A percentile compares a stretch with the other conserved stretches of the same genome.
Evolutionary conservation across 2,888 invertebrate species (phyloP).

Genomic region (Meta bourneti): DNA sequence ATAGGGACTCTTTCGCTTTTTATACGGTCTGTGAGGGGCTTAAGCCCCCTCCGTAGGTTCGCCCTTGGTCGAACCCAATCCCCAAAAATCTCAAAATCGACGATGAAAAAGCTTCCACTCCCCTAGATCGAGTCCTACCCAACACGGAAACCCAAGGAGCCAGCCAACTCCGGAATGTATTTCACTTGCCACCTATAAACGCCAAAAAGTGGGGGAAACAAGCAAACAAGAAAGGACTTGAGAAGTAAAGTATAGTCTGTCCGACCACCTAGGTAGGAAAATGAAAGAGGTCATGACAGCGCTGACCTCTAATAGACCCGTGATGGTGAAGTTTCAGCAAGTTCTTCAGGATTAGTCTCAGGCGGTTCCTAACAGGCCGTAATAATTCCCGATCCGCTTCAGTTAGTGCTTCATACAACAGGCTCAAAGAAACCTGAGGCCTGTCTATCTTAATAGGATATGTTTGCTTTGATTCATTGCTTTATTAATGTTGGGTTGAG

Average conservation of each 20-base stretch:
- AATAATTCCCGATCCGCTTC: conserved; percentile 25
- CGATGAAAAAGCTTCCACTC: too few species aligned
- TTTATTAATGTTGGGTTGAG: conserved; percentile 24
- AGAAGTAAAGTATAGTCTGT: conserved; percentile 50
- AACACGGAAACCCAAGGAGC: too few species aligned
- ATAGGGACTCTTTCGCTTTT: too few species aligned
- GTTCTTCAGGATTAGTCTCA: conserved; percentile 7
- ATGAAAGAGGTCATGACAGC: conserved; percentile 57
- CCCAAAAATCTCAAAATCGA: background rate
- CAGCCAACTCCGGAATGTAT: background rate
- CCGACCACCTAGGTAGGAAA: conserved; percentile 56
- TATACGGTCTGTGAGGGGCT: too few species aligned
- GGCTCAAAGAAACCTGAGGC: background rate
- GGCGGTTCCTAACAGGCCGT: conserved; percentile 23
- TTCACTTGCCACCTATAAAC: conserved; percentile 5
- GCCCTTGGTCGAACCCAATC: background rate
- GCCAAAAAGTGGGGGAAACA: conserved; percentile 2
- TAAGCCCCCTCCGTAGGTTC: too few species aligned
- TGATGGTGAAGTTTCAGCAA: conserved; percentile 39
- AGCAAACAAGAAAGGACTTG: conserved; percentile 20
- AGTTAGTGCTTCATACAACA: background rate
- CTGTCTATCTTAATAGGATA: conserved; percentile 17
- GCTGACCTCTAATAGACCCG: conserved; percentile 35
- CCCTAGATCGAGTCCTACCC: too few species aligned
- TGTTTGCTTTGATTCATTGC: conserved; percentile 38